These are phyloP conservation scores for Sphenopsis melanotis DNA, from an alignment of 2,797 vertebrate genomes.

Conservation along the genomic window DNA sequence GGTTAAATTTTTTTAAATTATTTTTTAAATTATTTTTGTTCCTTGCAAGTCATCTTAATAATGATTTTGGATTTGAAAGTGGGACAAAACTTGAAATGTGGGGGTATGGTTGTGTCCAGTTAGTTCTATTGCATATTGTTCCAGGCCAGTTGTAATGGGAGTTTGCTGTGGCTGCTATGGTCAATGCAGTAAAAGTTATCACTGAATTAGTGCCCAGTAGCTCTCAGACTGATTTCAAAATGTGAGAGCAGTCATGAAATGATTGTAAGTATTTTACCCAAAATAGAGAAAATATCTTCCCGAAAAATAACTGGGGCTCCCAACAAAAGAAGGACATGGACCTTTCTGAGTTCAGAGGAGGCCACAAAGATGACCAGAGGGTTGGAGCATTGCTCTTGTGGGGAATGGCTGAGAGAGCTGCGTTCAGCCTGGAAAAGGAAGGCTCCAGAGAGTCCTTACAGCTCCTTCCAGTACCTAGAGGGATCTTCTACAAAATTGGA, in stretches of 20 bases:
- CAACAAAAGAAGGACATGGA: background rate
- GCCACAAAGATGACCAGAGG: background rate
- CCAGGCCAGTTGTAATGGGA: background rate
- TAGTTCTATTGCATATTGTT: background rate
- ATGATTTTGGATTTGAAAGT: background rate
- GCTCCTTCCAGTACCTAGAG: background rate
- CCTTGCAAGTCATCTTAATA: background rate
- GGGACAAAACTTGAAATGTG: background rate
- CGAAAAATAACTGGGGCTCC: background rate
- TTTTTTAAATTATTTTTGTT: background rate
- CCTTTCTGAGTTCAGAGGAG: background rate
- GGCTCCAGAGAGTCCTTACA: background rate
- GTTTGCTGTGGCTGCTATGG: background rate
- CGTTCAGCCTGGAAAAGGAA: background rate
- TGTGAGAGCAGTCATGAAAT: background rate
- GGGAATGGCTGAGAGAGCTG: background rate
- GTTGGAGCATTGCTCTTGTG: background rate
- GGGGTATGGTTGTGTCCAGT: background rate
- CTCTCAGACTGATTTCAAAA: background rate
- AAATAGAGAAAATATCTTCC: background rate
- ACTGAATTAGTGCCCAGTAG: background rate
- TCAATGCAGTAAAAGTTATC: background rate
- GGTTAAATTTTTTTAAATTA: background rate
- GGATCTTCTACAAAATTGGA: background rate
- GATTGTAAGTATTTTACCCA: background rate